phyloP scores from a whole-genome alignment of 2,888 invertebrate species.

The Hirtodrosophila confusa region DNA sequence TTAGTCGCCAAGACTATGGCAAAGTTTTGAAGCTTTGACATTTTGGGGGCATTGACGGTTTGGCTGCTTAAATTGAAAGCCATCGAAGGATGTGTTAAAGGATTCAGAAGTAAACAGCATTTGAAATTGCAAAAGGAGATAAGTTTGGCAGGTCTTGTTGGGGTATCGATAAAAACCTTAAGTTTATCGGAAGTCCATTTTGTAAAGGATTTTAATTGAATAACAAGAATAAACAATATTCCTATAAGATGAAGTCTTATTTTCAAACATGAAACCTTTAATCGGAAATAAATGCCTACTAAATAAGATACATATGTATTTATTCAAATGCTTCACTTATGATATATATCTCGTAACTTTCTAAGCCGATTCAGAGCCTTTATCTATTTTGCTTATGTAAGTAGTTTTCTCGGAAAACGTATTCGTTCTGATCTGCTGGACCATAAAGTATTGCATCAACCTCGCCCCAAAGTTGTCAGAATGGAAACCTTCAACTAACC shows the following conservation, averaged over 20 bases:
- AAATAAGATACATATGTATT: no score
- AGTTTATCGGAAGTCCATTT: not conserved
- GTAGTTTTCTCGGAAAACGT: conserved; percentile 3
- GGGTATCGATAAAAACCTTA: not conserved
- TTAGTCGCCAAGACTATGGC: conserved; percentile 41
- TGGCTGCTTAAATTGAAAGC: conserved; percentile 27
- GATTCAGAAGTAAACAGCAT: conserved; percentile 16
- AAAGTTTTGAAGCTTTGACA: conserved; percentile 62
- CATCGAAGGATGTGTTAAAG: conserved; percentile 11
- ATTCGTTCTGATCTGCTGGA: conserved; percentile 17
- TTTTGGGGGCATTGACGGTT: conserved; percentile 49
- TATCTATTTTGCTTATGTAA: not conserved
- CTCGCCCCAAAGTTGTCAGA: conserved; percentile 27
- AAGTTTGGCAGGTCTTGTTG: not conserved
- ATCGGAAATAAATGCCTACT: no score
- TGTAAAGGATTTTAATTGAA: not conserved
- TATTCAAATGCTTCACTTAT: no score
- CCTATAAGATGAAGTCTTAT: no score
- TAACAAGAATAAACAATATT: no score
- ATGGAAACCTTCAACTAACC: conserved; percentile 23
- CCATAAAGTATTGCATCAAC: conserved; percentile 17
- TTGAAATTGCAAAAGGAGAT: conserved; percentile 2
- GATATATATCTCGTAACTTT: not conserved
- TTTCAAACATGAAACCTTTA: no score
- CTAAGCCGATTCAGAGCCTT: not conserved